Percentiles rank a stretch among this genome's conserved stretches.
These are phyloP conservation scores for Ficedula albicollis DNA, from an alignment of 2,797 vertebrate species.

Conservation along the genomic window DNA sequence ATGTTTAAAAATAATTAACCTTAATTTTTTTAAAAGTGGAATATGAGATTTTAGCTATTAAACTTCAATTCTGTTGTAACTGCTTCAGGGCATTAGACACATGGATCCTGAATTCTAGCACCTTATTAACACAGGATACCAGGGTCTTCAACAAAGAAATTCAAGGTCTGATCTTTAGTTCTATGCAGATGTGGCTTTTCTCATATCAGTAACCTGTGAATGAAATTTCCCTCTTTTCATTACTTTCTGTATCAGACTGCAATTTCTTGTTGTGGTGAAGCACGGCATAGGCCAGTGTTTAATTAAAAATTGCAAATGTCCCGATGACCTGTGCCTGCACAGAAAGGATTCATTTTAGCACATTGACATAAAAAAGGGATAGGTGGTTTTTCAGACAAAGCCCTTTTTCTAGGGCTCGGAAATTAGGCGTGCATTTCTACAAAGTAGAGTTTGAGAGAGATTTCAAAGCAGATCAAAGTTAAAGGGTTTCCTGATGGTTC, in stretches of 20 bases:
- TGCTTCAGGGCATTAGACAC: not conserved
- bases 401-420: not conserved
- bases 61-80: conserved; percentile 12
- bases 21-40: not conserved
- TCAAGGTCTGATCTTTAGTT: not conserved
- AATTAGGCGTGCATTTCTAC: not conserved
- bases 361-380: not conserved
- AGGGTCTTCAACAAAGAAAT: not conserved
- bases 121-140: not conserved
- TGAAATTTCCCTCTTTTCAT: not conserved
- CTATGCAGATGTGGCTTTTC: not conserved
- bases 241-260: not conserved
- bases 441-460: not conserved
- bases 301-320: not conserved
- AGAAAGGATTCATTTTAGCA: not conserved
- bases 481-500: conserved; percentile 15
- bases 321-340: not conserved
- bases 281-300: not conserved
- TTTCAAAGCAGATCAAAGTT: conserved; percentile 50
- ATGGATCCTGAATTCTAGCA: not conserved
- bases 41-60: conserved; percentile 14
- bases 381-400: not conserved
- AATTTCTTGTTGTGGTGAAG: not conserved
- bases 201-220: not conserved
- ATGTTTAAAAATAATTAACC: conserved; percentile 41